Percentiles rank a stretch among this genome's conserved stretches.
phyloP scores from a whole-genome alignment of 2,113 vertebrate species.

The Nipponia nippon region DNA sequence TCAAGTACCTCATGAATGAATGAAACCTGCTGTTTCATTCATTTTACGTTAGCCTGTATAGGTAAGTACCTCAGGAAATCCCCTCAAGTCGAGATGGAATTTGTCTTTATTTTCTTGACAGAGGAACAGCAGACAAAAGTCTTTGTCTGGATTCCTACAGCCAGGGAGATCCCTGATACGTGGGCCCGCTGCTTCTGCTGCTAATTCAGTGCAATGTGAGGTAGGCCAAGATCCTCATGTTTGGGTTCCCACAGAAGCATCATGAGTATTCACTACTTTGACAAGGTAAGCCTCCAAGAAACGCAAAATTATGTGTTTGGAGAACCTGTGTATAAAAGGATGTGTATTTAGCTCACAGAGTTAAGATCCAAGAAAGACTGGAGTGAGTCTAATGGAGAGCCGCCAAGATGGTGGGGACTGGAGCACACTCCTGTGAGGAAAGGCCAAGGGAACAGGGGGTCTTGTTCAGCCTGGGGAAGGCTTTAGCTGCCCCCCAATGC shows the following conservation, averaged over 20 bases:
- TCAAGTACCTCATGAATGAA: not conserved
- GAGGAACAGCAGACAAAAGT: not conserved
- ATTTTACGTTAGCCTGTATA: not conserved
- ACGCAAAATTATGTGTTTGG: not conserved
- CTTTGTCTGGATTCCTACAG: not conserved
- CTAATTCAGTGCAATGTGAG: not conserved
- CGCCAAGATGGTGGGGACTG: not conserved
- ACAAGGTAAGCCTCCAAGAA: not conserved
- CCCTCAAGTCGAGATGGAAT: not conserved
- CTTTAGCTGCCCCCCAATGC: not conserved
- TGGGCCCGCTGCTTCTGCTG: not conserved
- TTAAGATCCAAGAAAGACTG: not conserved
- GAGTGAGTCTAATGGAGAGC: fast-evolving
- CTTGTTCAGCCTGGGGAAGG: not conserved
- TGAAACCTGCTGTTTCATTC: not conserved
- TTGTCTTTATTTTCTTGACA: not conserved
- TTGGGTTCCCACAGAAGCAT: not conserved
- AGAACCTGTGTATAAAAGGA: not conserved
- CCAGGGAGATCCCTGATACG: not conserved
- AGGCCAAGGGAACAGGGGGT: not conserved
- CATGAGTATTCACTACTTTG: not conserved
- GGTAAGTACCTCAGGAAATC: not conserved
- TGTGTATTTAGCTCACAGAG: not conserved
- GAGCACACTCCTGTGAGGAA: not conserved
- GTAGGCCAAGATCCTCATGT: not conserved